Evolutionary conservation across 2,888 invertebrate genomes (phyloP).

Genomic region (Leuctra nigra): DNA sequence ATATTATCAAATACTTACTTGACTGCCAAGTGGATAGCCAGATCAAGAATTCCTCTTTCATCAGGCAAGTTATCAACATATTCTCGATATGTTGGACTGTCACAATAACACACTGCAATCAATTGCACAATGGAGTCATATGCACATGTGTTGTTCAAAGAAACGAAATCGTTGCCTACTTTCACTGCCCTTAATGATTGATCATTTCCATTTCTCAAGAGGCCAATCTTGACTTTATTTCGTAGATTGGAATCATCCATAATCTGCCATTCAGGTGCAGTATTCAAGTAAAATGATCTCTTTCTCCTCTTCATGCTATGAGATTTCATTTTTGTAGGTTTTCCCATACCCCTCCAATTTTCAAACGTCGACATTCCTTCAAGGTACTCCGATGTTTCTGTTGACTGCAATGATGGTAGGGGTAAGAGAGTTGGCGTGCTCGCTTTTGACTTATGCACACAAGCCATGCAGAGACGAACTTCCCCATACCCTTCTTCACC

Average conservation of each 20-base stretch:
- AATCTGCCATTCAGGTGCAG: slow-evolving; percentile 4
- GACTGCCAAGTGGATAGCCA: not conserved
- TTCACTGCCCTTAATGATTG: not conserved
- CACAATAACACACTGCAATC: slow-evolving; percentile 6
- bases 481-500: slow-evolving; percentile 4
- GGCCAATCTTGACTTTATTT: slow-evolving; percentile 1
- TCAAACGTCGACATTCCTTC: slow-evolving; percentile 6
- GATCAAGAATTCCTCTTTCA: not conserved
- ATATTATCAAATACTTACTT: not conserved
- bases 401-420: not conserved
- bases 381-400: not conserved
- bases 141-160: slow-evolving; percentile 6
- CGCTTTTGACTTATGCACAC: not conserved
- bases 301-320: not conserved
- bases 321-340: too few relatives aligned
- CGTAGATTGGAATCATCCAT: slow-evolving; percentile 3
- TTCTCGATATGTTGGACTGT: not conserved
- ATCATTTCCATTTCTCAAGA: not conserved
- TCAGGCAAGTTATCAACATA: not conserved
- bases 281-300: slow-evolving; percentile 5
- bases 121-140: slow-evolving; percentile 6
- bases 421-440: not conserved
- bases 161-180: not conserved
- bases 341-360: slow-evolving; percentile 9
- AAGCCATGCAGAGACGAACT: not conserved